Evolutionary conservation across 2,113 vertebrate genomes (phyloP).

Genomic region (Ornithorhynchus anatinus): DNA sequence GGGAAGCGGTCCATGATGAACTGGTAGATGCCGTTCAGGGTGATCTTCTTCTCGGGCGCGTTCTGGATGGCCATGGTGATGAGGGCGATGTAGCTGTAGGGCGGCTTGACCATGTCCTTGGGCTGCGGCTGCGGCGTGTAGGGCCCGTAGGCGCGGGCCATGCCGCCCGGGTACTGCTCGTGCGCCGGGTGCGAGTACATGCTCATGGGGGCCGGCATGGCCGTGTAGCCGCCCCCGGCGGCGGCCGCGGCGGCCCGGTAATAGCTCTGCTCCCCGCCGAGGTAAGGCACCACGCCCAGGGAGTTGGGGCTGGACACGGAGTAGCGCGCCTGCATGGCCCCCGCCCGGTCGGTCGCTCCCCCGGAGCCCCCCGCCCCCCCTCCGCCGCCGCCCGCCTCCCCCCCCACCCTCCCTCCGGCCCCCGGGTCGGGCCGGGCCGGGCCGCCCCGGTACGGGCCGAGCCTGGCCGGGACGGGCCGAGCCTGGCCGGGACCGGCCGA

Average conservation of each 20-base stretch:
- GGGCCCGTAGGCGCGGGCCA: conserved; percentile 90
- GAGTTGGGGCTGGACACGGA: conserved; percentile 93
- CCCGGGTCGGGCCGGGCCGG: conserved; percentile 36
- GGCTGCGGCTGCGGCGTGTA: conserved; percentile 90
- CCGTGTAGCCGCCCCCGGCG: conserved; percentile 86
- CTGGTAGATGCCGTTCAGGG: conserved; percentile 93
- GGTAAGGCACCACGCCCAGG: conserved; percentile 93
- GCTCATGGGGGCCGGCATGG: conserved; percentile 93
- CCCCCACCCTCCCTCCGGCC: conserved; percentile 28
- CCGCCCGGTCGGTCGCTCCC: conserved; percentile 67
- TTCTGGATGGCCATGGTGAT: conserved; percentile 98
- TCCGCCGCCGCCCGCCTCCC: conserved; percentile 51
- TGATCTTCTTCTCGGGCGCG: conserved; percentile 90
- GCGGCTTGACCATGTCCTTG: conserved; percentile 95
- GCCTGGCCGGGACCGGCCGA: not conserved
- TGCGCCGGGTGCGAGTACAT: conserved; percentile 93
- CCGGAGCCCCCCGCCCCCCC: conserved; percentile 56
- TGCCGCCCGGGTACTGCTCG: conserved; percentile 90
- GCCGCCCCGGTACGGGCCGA: conserved; percentile 8
- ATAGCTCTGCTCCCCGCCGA: conserved; percentile 91
- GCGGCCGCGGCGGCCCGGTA: conserved; percentile 80
- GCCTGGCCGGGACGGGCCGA: not conserved
- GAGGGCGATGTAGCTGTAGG: conserved; percentile 96
- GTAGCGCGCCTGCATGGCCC: conserved; percentile 95
- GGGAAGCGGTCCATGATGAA: conserved; percentile 95